Conservation (phyloP, 1,140 invertebrate genomes). For the Lepidurus packardi region DNA sequence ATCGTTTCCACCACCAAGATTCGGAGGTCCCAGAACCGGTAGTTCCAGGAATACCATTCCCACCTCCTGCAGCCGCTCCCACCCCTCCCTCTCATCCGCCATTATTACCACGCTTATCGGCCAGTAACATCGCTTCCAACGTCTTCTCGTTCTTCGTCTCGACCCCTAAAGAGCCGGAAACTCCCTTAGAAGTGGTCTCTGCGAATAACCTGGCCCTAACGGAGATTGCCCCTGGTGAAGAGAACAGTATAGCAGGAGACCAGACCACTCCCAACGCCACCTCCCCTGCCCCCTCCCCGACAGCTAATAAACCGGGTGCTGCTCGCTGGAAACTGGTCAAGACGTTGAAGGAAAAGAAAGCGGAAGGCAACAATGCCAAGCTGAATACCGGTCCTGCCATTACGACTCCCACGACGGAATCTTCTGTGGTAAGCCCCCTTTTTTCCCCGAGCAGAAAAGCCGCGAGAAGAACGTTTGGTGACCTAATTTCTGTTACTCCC, state of each 20-base stretch:
- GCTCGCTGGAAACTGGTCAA: conserved; percentile 72
- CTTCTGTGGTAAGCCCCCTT: not conserved
- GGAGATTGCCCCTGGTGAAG: conserved; percentile 27
- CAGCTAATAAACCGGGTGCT: conserved; percentile 46
- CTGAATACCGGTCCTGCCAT: not conserved
- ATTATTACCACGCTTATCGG: conserved; percentile 19
- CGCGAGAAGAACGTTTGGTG: not conserved
- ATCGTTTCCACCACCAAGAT: conserved; percentile 39
- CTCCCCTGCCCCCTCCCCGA: not conserved
- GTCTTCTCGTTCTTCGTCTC: conserved; percentile 33
- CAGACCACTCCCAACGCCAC: not conserved
- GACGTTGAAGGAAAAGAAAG: conserved; percentile 79
- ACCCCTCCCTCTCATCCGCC: conserved; percentile 25
- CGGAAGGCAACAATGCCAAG: conserved; percentile 49
- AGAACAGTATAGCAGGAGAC: not conserved
- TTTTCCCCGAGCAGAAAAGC: not conserved
- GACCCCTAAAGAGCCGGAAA: conserved; percentile 27
- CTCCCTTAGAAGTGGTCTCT: not conserved
- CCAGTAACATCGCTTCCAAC: conserved; percentile 33
- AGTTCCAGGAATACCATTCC: not conserved
- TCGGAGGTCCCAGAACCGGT: conserved; percentile 23
- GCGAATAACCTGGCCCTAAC: not conserved
- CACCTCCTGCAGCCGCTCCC: not conserved
- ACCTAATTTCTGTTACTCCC: not conserved
- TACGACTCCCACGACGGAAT: not conserved